Evolutionary conservation across 2,797 vertebrate genomes (phyloP).

Genomic region (Galago senegalensis): DNA sequence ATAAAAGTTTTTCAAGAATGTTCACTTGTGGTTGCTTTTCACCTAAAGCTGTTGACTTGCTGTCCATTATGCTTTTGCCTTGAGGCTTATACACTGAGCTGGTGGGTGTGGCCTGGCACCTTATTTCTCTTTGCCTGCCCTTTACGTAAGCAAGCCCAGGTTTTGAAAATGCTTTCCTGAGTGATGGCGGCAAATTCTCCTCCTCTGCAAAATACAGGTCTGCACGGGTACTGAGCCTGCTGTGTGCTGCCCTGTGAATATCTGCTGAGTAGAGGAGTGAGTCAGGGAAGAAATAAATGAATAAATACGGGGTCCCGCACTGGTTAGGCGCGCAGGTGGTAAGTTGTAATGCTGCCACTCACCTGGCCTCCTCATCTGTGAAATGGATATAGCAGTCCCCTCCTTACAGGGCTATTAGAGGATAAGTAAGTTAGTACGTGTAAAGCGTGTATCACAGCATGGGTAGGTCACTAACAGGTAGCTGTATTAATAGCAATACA

Average conservation of each 20-base stretch:
- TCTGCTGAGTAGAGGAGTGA: background rate
- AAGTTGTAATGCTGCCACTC: background rate
- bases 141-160: constrained; percentile 11
- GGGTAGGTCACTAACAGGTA: background rate
- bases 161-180: background rate
- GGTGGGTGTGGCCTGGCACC: background rate
- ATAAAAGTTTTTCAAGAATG: constrained; percentile 28
- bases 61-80: background rate
- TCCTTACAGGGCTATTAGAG: background rate
- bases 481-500: background rate
- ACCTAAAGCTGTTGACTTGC: constrained; percentile 47
- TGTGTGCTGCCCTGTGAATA: background rate
- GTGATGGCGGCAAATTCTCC: background rate
- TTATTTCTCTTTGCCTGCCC: background rate
- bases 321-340: background rate
- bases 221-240: background rate
- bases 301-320: too few relatives aligned
- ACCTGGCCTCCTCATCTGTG: background rate
- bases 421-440: background rate
- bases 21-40: constrained; percentile 46
- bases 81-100: background rate
- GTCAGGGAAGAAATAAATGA: background rate
- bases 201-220: background rate
- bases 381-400: background rate
- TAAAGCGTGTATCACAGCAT: background rate